Evolutionary conservation across 2,888 invertebrate genomes (phyloP), one percentile per base, ranked within the genome.

Genomic region (Protodeltote pygarga): DNA sequence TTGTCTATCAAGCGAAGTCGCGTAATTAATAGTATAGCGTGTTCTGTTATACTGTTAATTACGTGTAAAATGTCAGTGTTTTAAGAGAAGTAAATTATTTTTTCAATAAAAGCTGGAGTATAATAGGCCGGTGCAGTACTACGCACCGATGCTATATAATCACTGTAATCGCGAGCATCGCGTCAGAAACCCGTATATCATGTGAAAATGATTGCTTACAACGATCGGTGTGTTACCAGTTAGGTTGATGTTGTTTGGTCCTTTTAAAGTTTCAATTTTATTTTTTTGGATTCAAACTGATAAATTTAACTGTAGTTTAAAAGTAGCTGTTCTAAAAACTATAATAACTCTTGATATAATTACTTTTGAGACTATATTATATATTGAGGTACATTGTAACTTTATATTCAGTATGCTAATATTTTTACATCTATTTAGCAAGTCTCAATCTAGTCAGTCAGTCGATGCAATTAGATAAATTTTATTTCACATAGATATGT

Each of bases 131-230:
- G 41, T 38, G 64, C 27, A 46, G 37, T 31, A 45, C 39, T 48
- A 46, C 48, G 48, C 48, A 50, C 38, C 38, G 41, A 38, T 50
- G 44, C 45, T 37, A 19, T 65, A 57, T 73, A 73, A 71, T 71
- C 65, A 71, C 44, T 41, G 65, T 67, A 67, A 73, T 71, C 70
- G 63, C 45, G 37, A 46, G 41, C 50, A 61, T 63, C 63, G 65
- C 65, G 61, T 67, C 71, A 70, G 54, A 58, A 59, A 49, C 61
- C 41, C 52, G 65, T 73, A 65, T 66, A 63, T 65, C 67, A 70
- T 61, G 38, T 52, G 54, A 17, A 62, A 52, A 65, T 64, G 63
- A 63, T 61, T 49, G 48, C 49, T 60, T 19, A 10, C 17, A 40
- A 48, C 32, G 14, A 17, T 23, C 16, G 34, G 46, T 34, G 3